These are phyloP conservation scores for Tympanoctomys barrerae DNA, from an alignment of 2,797 vertebrate species.

Conservation along the genomic window DNA sequence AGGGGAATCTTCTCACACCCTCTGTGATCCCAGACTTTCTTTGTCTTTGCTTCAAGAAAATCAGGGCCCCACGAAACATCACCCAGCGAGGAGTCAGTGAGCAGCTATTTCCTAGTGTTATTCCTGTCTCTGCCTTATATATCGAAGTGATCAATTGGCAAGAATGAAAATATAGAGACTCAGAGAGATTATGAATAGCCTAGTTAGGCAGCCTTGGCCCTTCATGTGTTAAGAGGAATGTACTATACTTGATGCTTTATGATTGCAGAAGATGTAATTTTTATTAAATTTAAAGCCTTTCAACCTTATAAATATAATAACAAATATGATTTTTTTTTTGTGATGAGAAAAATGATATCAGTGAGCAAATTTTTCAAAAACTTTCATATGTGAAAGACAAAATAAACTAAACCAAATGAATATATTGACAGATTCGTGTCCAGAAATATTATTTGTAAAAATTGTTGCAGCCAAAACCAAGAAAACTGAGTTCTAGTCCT, in stretches of 20 bases:
- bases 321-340: constrained; percentile 3
- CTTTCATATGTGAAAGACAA: background rate
- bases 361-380: background rate
- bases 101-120: constrained; percentile 77
- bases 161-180: background rate
- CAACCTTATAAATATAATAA: background rate
- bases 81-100: constrained; percentile 70
- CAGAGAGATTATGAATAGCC: constrained; percentile 1
- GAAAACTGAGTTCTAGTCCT: background rate
- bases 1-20: constrained; percentile 79
- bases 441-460: background rate
- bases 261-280: constrained; percentile 32
- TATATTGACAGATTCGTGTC: background rate
- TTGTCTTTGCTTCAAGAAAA: constrained; percentile 76
- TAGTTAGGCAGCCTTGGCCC: constrained; percentile 62
- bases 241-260: constrained; percentile 64
- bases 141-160: background rate
- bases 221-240: constrained; percentile 52
- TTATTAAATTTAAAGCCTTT: constrained; percentile 15
- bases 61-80: constrained; percentile 69
- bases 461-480: background rate
- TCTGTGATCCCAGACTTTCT: constrained; percentile 66
- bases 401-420: constrained; percentile 21
- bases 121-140: constrained; percentile 74
- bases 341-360: background rate